Percentiles rank a stretch among this genome's conserved stretches.
Conservation (phyloP, 2,888 invertebrate genomes). For the Brenthis hecate region DNA sequence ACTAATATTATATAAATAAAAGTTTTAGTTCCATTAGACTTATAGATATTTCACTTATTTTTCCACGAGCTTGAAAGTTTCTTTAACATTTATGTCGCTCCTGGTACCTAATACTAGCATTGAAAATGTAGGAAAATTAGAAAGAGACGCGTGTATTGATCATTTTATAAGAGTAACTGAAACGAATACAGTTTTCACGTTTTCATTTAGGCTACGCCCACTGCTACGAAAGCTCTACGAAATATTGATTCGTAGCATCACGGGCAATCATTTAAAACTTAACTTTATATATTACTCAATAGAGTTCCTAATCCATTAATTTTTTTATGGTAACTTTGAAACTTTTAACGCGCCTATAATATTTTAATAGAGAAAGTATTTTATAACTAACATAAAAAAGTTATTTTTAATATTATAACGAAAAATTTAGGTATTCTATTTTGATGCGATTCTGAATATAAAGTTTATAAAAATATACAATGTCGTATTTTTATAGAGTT, state of each 20-base stretch:
- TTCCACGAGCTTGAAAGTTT: constrained; percentile 6
- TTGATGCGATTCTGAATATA: too few species aligned
- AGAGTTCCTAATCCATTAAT: neutral
- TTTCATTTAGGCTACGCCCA: constrained; percentile 50
- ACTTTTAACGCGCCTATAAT: too few species aligned
- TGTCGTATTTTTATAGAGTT: neutral
- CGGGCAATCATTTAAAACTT: constrained; percentile 27
- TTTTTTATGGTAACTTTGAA: neutral
- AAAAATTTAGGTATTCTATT: too few species aligned
- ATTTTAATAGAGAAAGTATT: too few species aligned
- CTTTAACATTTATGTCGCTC: constrained; percentile 30
- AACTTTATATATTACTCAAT: constrained; percentile 30
- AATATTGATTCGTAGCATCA: constrained; percentile 56
- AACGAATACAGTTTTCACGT: constrained; percentile 23
- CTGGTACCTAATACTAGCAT: constrained; percentile 45
- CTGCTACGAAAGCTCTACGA: constrained; percentile 57
- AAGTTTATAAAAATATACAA: too few species aligned
- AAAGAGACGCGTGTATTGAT: constrained; percentile 49
- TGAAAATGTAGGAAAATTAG: constrained; percentile 40
- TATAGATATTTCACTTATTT: neutral
- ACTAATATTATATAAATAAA: too few species aligned
- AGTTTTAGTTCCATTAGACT: constrained; percentile 6
- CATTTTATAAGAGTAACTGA: constrained; percentile 4
- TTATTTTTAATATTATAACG: too few species aligned
- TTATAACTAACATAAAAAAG: too few species aligned